Evolutionary conservation across 1,140 invertebrate species (phyloP), one percentile per base, ranked within the genome.

Genomic region (Ceratitis capitata): DNA sequence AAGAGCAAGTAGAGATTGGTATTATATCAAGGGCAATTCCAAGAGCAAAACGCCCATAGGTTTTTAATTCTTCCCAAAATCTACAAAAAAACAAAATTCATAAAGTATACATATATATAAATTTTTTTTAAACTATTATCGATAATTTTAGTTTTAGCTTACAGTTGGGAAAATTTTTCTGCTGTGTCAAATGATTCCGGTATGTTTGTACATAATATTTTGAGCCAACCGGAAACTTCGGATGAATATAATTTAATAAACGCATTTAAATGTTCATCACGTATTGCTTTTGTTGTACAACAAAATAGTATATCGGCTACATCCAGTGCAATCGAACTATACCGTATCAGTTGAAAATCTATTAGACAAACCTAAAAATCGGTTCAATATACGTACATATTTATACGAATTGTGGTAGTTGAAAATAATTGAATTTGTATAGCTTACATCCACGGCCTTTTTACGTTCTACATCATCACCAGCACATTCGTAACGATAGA

Each of bases 1-100:
- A 95, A 23, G 94, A 94, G 85, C 95, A 95, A 0, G 94, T 95
- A 87, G 94, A 95, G 32, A 95, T 95, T 10, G 95, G 95, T 84
- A 95, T 93, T 88, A 96, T 95, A 85, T 96, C 95, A 84, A 96
- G 86, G 0, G 95, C 94, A 3, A 95, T 88, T 4, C 95, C 95
- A 26, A 95, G 92, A 1, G 95, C 95, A 87, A 95, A 96, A 35
- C 93, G 93, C 39, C 94, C 93, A 87, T 94, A 95, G 39, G 93
- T 93, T 87, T 94, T 93, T 85, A 95, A 93, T 86, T 96, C 95
- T 86, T 94, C 93, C 61, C 93, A 93, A 86, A 95, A 92, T 88
- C 94, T 94, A 53, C 84, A 85, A 85, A 19, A 56, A 39, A 83
- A 85, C 84, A 19, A 56, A 39, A 83, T 47, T 14, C 29, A 53